Percentiles rank a stretch among this genome's conserved stretches.
Conservation (phyloP, 1,140 invertebrate genomes). For the Streblospio benedicti region DNA sequence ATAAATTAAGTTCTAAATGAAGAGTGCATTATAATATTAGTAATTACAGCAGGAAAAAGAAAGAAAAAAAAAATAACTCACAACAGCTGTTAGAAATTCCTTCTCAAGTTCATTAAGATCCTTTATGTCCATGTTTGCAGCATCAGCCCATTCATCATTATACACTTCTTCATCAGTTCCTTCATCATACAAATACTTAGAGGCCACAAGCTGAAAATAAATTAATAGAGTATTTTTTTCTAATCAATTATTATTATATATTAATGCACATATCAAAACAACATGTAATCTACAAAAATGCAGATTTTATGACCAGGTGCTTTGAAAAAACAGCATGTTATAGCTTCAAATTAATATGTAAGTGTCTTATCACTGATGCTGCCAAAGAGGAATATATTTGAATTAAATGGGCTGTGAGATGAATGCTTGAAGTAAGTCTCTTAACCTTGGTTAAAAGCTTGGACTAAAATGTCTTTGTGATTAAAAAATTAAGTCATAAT, state of each 20-base stretch:
- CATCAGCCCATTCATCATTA: constrained; percentile 76
- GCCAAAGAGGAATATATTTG: no score
- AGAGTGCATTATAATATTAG: not conserved
- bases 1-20: not conserved
- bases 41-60: no score
- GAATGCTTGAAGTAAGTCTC: no score
- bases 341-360: no score
- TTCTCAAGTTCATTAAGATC: constrained; percentile 75
- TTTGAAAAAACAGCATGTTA: no score
- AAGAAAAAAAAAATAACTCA: constrained; percentile 53
- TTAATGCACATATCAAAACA: no score
- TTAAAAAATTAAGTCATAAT: not conserved
- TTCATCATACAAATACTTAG: constrained; percentile 86
- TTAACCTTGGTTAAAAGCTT: no score
- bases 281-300: no score
- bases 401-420: no score
- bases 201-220: constrained; percentile 75
- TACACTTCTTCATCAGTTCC: constrained; percentile 81
- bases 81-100: constrained; percentile 81
- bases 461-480: not conserved
- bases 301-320: no score
- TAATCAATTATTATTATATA: not conserved
- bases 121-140: constrained; percentile 62
- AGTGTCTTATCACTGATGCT: no score
- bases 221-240: not conserved